Evolutionary conservation across 2,888 invertebrate genomes (phyloP), one percentile per base, ranked within the genome.

Genomic region (Iphiclides podalirius): DNA sequence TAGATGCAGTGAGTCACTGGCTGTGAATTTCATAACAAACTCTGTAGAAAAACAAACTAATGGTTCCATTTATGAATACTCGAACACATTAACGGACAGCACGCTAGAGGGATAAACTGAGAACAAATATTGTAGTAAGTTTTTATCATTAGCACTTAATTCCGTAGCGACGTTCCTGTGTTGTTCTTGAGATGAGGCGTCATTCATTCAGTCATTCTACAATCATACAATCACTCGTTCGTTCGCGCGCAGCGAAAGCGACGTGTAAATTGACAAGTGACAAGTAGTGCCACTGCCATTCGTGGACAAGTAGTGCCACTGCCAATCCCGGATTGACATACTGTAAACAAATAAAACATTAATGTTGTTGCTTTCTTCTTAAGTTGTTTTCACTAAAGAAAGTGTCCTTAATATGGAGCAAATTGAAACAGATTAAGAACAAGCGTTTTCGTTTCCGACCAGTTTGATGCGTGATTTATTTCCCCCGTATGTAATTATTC

Each of bases 11-110:
- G 46, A 47, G 26, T 40, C 46, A 47, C 23, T 23, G 34, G n/a
- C 33, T 23, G 11, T 11, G 39, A 15, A 38, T 39, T 34, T 39
- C 23, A 47, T 23, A 47, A 47, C 46, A 47, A 47, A 31, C 46
- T 12, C 7, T 15, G 15, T 20, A 31, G 20, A 11, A 16, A 39
- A 47, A 47, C 33, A 47, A 47, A 39, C 46, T 28, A 34, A 39
- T 7, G 3, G 20, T 20, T 20, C 15, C 34, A 23, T 23, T 33
- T 14, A 6, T 20, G 3, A 3, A 20, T 20, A 4, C 20, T 20
- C 20, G 3, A 20, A n/a, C 13, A 45, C 38, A 20, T 20, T 46
- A 34, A 46, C 39, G 12, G 33, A 39, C 17, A 12, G 4, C n/a
- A n/a, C n/a, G 8, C 26, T 26, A 26, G 6, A 26, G 1, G 8